Conservation (phyloP, 1,140 invertebrate species). For the Brachionus koreanus region DNA sequence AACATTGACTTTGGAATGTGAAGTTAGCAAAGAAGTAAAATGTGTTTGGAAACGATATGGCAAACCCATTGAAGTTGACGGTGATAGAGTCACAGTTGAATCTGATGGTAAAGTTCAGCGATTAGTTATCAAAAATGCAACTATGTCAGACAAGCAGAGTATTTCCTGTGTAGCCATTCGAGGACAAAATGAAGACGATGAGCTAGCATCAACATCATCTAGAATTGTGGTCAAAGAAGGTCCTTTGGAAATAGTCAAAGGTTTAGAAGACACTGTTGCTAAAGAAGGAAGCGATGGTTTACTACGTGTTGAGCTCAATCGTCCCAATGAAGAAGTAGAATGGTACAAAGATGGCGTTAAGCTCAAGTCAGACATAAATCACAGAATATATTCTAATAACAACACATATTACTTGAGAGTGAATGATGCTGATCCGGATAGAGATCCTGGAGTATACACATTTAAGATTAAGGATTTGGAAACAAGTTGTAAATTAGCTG, state of each 20-base stretch:
- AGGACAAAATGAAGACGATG: conserved; percentile 19
- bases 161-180: conserved; percentile 34
- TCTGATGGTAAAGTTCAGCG: conserved; percentile 12
- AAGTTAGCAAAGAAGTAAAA: conserved; percentile 45
- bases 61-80: conserved; percentile 6
- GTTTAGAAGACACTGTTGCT: conserved; percentile 5
- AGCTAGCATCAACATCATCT: neutral
- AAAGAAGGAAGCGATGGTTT: conserved; percentile 18
- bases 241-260: conserved; percentile 37
- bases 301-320: conserved; percentile 5
- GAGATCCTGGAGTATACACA: conserved; percentile 10
- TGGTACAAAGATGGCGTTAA: conserved; percentile 34
- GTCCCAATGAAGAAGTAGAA: conserved; percentile 43
- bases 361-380: conserved; percentile 1
- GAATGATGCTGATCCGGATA: conserved; percentile 5
- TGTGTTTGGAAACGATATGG: conserved; percentile 44
- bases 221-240: conserved; percentile 34
- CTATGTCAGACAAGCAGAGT: conserved; percentile 6
- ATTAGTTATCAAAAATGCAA: neutral
- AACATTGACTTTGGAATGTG: conserved; percentile 45
- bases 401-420: conserved; percentile 35
- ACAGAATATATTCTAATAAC: conserved; percentile 8
- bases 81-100: conserved; percentile 22
- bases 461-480: conserved; percentile 16
- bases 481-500: neutral